Evolutionary conservation across 2,797 vertebrate species (phyloP), one percentile per base, ranked within the genome.

Genomic region (Clamator glandarius): DNA sequence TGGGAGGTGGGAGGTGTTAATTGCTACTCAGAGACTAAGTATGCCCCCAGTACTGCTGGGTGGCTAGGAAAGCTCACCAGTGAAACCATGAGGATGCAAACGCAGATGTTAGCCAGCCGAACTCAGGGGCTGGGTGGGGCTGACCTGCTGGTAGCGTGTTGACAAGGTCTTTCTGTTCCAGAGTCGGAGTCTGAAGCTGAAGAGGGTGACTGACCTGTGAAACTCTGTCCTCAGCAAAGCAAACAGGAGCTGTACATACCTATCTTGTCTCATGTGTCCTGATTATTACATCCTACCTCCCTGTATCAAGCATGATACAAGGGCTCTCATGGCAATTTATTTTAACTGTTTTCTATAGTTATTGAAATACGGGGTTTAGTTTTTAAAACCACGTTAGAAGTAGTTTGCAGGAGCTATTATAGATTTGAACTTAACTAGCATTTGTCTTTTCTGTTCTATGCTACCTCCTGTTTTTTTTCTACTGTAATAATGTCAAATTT

Each of bases 181-280:
- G 99, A 99, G 97, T 99, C 99, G 0, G 99, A 99, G 76, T 99
- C 99, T 14, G 99, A 99, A 51, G 99, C 98, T 82, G 99, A 99
- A 97, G 99, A 99, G 91, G 99, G 98, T 26, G 99, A 99, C 98
- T 99, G 97, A 98, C 95, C 97, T 92, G 97, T 97, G 96, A 94
- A 95, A 95, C 96, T 96, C 94, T 95, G 88, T 96, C 97, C 96
- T 97, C 97, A 98, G 97, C 97, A 96, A 97, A 98, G 96, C 98
- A 98, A 98, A 98, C 98, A 98, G 98, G 98, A 98, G 98, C 98
- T 97, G 98, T 98, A 98, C 98, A 98, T 98, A 98, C 95, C 97
- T 96, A 97, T 98, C 97, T 97, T 98, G 96, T 98, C 97, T 98
- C 97, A 96, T 95, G 97, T 97, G 97, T 98, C 96, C 97, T 97